These are phyloP conservation scores for Petaurus breviceps DNA, from an alignment of 2,113 vertebrate genomes.

Conservation along the genomic window DNA sequence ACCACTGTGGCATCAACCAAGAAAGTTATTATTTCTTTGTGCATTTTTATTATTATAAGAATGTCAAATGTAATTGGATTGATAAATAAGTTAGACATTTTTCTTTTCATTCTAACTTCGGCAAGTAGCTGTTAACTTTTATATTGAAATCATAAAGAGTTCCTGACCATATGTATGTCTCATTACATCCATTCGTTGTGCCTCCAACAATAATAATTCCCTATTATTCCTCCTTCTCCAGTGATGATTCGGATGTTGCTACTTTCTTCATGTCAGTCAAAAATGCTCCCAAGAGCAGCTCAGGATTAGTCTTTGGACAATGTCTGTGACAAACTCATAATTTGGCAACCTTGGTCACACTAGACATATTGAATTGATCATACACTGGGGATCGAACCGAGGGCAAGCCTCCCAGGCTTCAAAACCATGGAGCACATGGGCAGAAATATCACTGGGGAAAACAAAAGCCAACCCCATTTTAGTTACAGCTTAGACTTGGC, in stretches of 20 bases:
- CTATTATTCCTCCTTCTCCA: slow-evolving; percentile 35
- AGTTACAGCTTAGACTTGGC: slow-evolving; percentile 31
- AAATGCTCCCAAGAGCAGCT: slow-evolving; percentile 9
- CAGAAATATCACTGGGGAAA: slow-evolving; percentile 9
- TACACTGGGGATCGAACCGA: not conserved
- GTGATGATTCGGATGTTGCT: slow-evolving; percentile 19
- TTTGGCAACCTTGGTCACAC: slow-evolving; percentile 35
- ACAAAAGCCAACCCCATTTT: not conserved
- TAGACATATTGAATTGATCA: slow-evolving; percentile 7
- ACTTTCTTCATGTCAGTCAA: not conserved
- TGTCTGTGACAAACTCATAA: slow-evolving; percentile 45
- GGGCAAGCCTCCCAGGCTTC: not conserved
- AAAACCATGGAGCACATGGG: slow-evolving; percentile 5
- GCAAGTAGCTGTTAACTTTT: slow-evolving; percentile 53
- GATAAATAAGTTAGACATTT: slow-evolving; percentile 22
- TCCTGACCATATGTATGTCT: not conserved
- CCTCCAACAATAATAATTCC: not conserved
- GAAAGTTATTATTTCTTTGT: not conserved
- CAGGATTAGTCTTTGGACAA: slow-evolving; percentile 24
- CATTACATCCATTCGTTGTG: slow-evolving; percentile 48
- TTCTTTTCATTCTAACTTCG: slow-evolving; percentile 33
- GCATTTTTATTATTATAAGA: slow-evolving; percentile 13
- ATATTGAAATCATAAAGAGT: slow-evolving; percentile 25
- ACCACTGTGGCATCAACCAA: slow-evolving; percentile 23
- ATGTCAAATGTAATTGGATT: slow-evolving; percentile 5